These are phyloP conservation scores for Alitta virens DNA, from an alignment of 2,888 invertebrate species.

Conservation along the genomic window DNA sequence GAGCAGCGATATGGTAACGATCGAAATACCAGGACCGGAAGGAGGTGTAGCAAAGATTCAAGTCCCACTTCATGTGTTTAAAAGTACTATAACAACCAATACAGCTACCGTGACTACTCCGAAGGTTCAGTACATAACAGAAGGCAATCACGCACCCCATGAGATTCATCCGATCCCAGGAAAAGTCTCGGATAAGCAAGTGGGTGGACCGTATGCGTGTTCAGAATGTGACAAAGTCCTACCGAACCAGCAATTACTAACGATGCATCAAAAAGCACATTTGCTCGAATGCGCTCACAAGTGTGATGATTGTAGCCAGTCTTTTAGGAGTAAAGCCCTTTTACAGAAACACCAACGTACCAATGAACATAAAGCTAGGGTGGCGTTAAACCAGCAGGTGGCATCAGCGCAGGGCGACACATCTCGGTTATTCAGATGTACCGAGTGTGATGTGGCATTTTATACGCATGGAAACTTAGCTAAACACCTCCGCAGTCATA, in stretches of 20 bases:
- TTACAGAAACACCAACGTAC: slow-evolving; percentile 91
- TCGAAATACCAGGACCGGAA: background rate
- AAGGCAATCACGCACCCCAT: slow-evolving; percentile 16
- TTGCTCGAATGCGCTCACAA: slow-evolving; percentile 89
- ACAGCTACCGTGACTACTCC: background rate
- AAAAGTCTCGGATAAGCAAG: background rate
- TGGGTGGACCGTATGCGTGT: slow-evolving; percentile 65
- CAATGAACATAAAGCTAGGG: slow-evolving; percentile 80
- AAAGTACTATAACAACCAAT: background rate
- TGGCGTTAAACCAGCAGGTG: slow-evolving; percentile 25
- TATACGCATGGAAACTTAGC: slow-evolving; percentile 92
- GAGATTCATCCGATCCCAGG: slow-evolving; percentile 26
- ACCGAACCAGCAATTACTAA: slow-evolving; percentile 84
- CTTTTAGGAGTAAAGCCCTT: slow-evolving; percentile 86
- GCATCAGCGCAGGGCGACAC: slow-evolving; percentile 67
- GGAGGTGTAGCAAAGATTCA: background rate
- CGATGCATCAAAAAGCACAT: slow-evolving; percentile 91
- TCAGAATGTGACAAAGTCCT: slow-evolving; percentile 88
- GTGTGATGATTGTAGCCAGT: slow-evolving; percentile 87
- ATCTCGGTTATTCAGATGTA: slow-evolving; percentile 93
- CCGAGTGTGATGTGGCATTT: slow-evolving; percentile 93
- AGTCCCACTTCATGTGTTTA: background rate
- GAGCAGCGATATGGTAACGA: background rate
- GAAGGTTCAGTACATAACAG: slow-evolving; percentile 15
- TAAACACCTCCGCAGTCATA: slow-evolving; percentile 92